Percentiles rank a stretch among this genome's conserved stretches.
Conservation (phyloP, 1,140 invertebrate genomes). For the Whitmania pigra region DNA sequence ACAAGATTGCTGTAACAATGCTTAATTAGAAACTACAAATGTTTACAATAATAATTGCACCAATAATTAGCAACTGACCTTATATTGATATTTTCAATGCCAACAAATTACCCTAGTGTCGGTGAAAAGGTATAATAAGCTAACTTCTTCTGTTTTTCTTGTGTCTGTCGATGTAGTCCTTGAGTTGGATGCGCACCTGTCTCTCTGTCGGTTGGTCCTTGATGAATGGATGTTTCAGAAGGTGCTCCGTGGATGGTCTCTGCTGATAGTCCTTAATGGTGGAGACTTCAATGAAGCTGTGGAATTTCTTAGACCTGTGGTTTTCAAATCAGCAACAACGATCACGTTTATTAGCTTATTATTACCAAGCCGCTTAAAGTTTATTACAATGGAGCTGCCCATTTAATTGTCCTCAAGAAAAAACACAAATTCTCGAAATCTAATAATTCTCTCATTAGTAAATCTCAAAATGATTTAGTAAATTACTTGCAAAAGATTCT, state of each 20-base stretch:
- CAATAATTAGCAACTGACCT: too few relatives aligned
- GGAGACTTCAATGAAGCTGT: constrained; percentile 66
- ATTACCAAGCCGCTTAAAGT: too few relatives aligned
- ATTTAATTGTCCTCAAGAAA: too few relatives aligned
- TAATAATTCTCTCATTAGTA: too few relatives aligned
- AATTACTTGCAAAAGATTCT: background rate
- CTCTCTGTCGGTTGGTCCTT: constrained; percentile 92
- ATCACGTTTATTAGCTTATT: background rate
- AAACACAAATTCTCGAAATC: too few relatives aligned
- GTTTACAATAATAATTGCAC: too few relatives aligned
- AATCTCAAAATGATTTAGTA: too few relatives aligned
- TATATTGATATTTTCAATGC: too few relatives aligned
- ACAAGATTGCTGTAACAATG: too few relatives aligned
- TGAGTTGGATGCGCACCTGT: constrained; percentile 92
- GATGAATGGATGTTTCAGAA: constrained; percentile 93
- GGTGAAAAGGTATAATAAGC: background rate
- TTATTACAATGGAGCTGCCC: too few relatives aligned
- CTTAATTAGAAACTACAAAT: too few relatives aligned
- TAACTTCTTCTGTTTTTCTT: constrained; percentile 34
- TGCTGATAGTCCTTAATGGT: constrained; percentile 95
- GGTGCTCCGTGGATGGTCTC: constrained; percentile 90
- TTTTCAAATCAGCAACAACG: background rate
- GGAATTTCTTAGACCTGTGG: constrained; percentile 44
- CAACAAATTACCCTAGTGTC: background rate
- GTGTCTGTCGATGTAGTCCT: constrained; percentile 90